A percentile compares a stretch with the other conserved stretches of the same genome.
These are phyloP conservation scores for Cyphomyrmex costatus DNA, from an alignment of 1,140 invertebrate species.

Conservation along the genomic window DNA sequence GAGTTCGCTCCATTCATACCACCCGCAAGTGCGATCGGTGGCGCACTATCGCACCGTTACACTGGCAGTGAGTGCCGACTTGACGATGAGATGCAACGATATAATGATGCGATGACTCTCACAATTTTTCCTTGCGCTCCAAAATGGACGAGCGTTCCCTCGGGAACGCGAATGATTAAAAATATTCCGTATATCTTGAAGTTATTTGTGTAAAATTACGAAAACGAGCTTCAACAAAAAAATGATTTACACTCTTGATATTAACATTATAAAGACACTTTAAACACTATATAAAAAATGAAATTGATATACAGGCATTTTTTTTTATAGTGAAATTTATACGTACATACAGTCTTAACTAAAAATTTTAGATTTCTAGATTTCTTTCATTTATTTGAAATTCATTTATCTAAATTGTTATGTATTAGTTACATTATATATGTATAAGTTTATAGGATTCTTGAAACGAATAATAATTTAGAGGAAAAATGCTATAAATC, in stretches of 20 bases:
- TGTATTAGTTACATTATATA: too few species aligned
- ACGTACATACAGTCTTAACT: too few species aligned
- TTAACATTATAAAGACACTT: neutral
- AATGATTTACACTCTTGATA: neutral
- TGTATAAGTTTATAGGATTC: too few species aligned
- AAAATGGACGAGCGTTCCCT: neutral
- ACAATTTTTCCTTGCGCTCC: slow-evolving; percentile 17
- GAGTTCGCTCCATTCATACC: slow-evolving; percentile 78
- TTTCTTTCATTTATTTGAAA: too few species aligned
- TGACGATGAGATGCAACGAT: slow-evolving; percentile 28
- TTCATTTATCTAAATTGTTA: too few species aligned
- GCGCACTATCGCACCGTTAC: slow-evolving; percentile 54
- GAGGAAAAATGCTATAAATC: too few species aligned
- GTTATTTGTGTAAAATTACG: neutral
- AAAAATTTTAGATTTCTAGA: too few species aligned
- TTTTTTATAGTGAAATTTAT: too few species aligned
- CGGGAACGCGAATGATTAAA: neutral
- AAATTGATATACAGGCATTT: neutral
- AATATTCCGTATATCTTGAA: neutral
- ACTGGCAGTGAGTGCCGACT: slow-evolving; percentile 36
- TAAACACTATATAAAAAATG: neutral
- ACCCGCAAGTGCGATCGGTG: slow-evolving; percentile 41
- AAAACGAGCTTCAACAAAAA: neutral
- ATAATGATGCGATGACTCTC: slow-evolving; percentile 55
- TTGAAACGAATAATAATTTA: too few species aligned